Base-by-base conservation (phyloP, 2,888 invertebrate genomes). In the Drosophila niveifrons region DNA sequence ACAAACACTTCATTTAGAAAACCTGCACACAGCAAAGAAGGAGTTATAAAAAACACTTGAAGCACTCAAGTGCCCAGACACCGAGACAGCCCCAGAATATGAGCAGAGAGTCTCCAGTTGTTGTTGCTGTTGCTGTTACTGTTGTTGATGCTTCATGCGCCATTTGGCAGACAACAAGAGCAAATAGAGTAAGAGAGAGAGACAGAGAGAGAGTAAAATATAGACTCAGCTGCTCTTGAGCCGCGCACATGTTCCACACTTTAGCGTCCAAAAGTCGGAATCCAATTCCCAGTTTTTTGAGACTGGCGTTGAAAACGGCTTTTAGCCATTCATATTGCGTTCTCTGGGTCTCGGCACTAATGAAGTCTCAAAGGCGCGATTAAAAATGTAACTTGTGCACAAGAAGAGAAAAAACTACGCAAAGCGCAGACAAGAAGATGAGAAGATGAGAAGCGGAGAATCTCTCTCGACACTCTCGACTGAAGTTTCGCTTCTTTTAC, bases 321-420 rank as follows among this genome's bases (percentile, higher is more conserved):
- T 55, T 75, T 77, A 72, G 77, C 78, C 78, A 77, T 77, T 77
- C 77, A 78, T 71, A 77, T 70, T 66, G 66, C 78, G 73, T 72
- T 73, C 75, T 52, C 63, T 55, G 61, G 59, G 48, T 63, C 72
- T 71, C 66, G 71, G 71, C 84, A 80, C 85, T 88, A 86, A 86
- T 86, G 89, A 86, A 88, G 86, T 86, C 86, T 86, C 86, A 89
- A 86, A 86, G 85, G 85, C 85, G 85, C 85, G 85, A 88, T 86
- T 86, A 88, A 83, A 88, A 86, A 80, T 84, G 87, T 81, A 88
- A 88, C 89, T 86, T 88, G 72, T 73, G 86, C 80, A 69, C 55
- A 73, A 78, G 75, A 83, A 76, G 71, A 76, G 71, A 86, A 78
- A 80, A 77, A 77, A 82, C 75, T 72, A 79, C 69, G 63, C 66